phyloP scores from a whole-genome alignment of 2,888 invertebrate species.

The Lithophane ornitopus region DNA sequence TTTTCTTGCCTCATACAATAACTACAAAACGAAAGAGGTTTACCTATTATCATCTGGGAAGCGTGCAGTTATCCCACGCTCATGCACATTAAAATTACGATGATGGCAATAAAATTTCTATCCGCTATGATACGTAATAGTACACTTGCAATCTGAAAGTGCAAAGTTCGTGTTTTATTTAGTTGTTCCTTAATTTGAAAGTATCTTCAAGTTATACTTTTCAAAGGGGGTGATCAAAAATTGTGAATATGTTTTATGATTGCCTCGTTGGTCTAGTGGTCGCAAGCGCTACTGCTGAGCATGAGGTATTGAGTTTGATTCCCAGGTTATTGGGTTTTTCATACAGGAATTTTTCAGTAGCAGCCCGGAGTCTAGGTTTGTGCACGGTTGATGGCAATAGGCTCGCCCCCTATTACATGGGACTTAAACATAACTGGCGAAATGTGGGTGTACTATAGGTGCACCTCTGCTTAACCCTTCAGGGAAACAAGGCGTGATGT shows the following conservation, averaged over 20 bases:
- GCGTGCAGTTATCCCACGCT: slow-evolving; percentile 10
- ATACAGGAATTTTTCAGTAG: too few species aligned
- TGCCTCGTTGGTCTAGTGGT: too few species aligned
- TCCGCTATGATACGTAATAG: slow-evolving; percentile 37
- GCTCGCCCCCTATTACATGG: too few species aligned
- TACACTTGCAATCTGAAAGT: slow-evolving; percentile 31
- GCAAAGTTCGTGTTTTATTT: slow-evolving; percentile 31
- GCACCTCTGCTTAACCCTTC: too few species aligned
- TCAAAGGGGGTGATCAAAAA: neutral
- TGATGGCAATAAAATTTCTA: slow-evolving; percentile 47
- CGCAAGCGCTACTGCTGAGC: too few species aligned
- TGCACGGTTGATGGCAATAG: too few species aligned
- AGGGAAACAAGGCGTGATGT: too few species aligned
- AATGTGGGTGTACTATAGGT: too few species aligned
- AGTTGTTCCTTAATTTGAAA: slow-evolving; percentile 38
- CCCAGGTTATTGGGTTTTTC: too few species aligned
- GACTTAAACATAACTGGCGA: too few species aligned
- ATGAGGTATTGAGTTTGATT: too few species aligned
- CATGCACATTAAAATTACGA: slow-evolving; percentile 34
- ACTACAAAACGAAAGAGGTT: neutral
- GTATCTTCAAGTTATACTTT: neutral
- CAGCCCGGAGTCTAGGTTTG: too few species aligned
- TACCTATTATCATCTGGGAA: slow-evolving; percentile 8
- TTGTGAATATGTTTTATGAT: neutral
- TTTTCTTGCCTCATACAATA: neutral